phyloP scores from a whole-genome alignment of 2,888 invertebrate genomes.

The Alentia gelatinosa region DNA sequence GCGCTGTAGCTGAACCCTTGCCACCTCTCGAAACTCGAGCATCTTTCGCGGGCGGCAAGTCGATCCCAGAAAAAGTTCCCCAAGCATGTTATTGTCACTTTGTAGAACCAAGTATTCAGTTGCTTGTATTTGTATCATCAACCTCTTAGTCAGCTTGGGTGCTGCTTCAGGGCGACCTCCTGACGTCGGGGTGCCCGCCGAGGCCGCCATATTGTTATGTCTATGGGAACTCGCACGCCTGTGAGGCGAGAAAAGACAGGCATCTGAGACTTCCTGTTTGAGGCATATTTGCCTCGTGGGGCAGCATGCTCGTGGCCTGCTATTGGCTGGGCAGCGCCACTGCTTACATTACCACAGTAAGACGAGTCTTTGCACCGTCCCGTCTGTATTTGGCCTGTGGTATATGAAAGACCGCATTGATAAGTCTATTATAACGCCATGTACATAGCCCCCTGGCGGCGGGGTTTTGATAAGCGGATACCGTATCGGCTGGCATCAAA shows the following conservation, averaged over 20 bases:
- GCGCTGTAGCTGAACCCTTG: neutral
- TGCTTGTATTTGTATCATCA: slow-evolving; percentile 30
- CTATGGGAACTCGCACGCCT: slow-evolving; percentile 10
- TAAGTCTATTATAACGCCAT: neutral
- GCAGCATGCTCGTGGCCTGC: neutral
- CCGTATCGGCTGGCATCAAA: neutral
- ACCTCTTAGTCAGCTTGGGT: neutral
- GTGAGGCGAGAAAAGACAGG: slow-evolving; percentile 13
- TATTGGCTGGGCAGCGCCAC: neutral
- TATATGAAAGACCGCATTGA: slow-evolving; percentile 14
- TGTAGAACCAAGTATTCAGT: slow-evolving; percentile 39
- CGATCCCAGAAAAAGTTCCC: neutral
- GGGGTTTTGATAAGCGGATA: neutral
- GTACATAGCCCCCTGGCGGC: neutral
- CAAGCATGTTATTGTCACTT: slow-evolving; percentile 48
- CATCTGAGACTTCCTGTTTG: slow-evolving; percentile 47
- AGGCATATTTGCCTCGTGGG: neutral
- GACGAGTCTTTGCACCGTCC: neutral
- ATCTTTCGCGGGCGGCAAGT: neutral
- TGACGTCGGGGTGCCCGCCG: neutral
- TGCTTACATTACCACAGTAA: neutral
- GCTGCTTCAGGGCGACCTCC: slow-evolving; percentile 1
- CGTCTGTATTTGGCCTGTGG: neutral
- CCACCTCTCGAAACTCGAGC: neutral
- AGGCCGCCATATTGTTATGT: slow-evolving; percentile 41